These are phyloP conservation scores for Halichondria panicea DNA, from an alignment of 37 sponge, comb jelly and placozoan species.

Conservation along the genomic window DNA sequence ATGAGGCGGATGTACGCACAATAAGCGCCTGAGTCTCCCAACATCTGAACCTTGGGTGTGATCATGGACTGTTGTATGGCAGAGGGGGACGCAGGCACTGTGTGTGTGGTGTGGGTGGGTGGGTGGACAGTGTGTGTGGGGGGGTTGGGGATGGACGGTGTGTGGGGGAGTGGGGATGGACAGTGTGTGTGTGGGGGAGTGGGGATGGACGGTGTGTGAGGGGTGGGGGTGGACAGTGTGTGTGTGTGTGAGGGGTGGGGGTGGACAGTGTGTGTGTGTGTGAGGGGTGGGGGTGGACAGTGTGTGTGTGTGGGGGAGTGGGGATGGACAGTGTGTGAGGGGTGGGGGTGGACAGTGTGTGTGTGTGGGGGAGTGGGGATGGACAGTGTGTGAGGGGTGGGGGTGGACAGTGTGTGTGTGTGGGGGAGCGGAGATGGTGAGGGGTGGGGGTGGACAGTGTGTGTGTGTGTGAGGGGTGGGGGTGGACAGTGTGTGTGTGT, in stretches of 20 bases:
- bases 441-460: neutral
- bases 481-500: neutral
- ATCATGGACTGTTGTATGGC: constrained; percentile 24
- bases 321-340: constrained; percentile 11
- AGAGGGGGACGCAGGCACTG: constrained; percentile 13
- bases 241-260: no score
- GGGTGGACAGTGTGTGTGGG: neutral
- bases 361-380: neutral
- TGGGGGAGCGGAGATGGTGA: no score
- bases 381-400: neutral
- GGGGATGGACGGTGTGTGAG: neutral
- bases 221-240: neutral
- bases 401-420: neutral
- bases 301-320: no score
- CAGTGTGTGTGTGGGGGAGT: neutral
- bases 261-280: no score
- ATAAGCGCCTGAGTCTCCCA: constrained; percentile 68
- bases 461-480: constrained; percentile 4
- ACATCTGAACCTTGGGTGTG: constrained; percentile 61
- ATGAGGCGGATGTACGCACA: constrained; percentile 74
- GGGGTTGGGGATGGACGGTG: neutral
- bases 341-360: constrained; percentile 1
- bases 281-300: neutral
- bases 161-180: neutral
- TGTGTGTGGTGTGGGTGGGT: neutral